Evolutionary conservation across 2,888 invertebrate species (phyloP).

Genomic region (Lacanobia wlatinum): DNA sequence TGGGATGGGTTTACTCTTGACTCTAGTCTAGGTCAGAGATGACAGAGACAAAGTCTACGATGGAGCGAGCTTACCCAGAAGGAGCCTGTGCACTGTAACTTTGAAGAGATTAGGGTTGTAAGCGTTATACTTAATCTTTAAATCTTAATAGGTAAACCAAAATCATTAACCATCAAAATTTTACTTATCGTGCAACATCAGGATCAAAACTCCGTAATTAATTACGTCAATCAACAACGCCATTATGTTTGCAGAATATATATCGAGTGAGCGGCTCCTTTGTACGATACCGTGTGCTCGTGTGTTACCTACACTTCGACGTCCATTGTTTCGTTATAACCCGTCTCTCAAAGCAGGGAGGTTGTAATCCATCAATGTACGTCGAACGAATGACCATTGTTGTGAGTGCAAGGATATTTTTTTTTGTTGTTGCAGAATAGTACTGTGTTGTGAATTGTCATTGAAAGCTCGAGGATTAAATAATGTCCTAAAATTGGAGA

Average conservation of each 20-base stretch:
- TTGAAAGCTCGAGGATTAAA: neutral
- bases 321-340: constrained; percentile 37
- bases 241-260: constrained; percentile 39
- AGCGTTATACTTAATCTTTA: neutral
- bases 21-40: no score
- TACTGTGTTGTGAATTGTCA: neutral
- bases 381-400: constrained; percentile 19
- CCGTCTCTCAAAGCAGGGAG: constrained; percentile 19
- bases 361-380: constrained; percentile 46
- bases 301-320: constrained; percentile 16
- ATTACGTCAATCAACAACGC: constrained; percentile 38
- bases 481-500: neutral
- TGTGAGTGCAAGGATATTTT: no score
- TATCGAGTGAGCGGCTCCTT: constrained; percentile 40
- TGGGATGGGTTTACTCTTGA: no score
- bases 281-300: constrained; percentile 20
- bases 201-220: constrained; percentile 18
- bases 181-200: constrained; percentile 23
- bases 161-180: constrained; percentile 25
- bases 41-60: no score
- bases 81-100: no score
- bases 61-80: no score
- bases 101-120: no score
- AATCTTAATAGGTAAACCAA: neutral
- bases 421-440: constrained; percentile 2